Base-by-base conservation (phyloP, 2,113 vertebrate genomes). In the Carlito syrichta region DNA sequence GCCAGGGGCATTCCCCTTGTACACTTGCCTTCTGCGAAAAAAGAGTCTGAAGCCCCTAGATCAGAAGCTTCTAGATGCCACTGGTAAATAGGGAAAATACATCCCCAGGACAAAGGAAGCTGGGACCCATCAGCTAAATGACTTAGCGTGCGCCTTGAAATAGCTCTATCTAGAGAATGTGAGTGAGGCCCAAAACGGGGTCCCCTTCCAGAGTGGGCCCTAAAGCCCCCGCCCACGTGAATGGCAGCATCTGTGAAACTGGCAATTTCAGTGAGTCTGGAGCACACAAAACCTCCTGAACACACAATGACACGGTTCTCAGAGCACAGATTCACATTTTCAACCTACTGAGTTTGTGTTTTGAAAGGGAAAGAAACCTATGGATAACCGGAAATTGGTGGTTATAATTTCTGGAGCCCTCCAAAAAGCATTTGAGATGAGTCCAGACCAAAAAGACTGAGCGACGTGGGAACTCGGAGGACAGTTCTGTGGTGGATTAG, bases 381-480 rank as follows among this genome's bases (percentile, higher is more conserved):
- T 14, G 66, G 83, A 13, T 20, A 40, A 76, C 14, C 86, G 86
- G 83, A 91, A 71, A n/a, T 22, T 11, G 38, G 93, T 4, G 35
- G 48, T 3, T 23, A 7, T 56, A 3, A 83, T 58, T 90, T 93
- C 82, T 60, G 43, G 88, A 89, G 63, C 63, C 76, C 89, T 85
- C 66, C n/a, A 14, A 73, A 68, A 82, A n/a, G 40, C 78, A 43
- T 73, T 0, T 50, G 81, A 69, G 91, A 92, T 11, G 27, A 84
- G 32, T 74, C 35, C 88, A 96, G 86, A 77, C 85, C 54, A 7
- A 73, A 43, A 74, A 78, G 85, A 12, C 85, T 50, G 91, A 95
- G 83, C 91, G 92, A 56, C 94, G 40, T 5, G 66, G 76, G 71
- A 85, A 50, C 52, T 0, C 3, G 54, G 60, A 81, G 50, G 66